Percentiles rank a stretch among this genome's conserved stretches.
Evolutionary conservation across 2,888 invertebrate species (phyloP).

Genomic region (Thumatha senex): DNA sequence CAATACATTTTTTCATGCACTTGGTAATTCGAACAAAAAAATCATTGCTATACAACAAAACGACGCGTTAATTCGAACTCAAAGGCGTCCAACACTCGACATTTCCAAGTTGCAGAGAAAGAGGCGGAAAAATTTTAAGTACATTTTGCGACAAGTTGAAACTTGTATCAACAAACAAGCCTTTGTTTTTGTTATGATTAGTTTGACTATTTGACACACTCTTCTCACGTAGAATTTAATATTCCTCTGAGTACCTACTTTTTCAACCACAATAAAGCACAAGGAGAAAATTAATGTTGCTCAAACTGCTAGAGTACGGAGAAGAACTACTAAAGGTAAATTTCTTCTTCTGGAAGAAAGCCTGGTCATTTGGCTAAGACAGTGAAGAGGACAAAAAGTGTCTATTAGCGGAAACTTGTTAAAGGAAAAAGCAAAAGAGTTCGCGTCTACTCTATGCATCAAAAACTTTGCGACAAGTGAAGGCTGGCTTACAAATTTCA

Average conservation of each 20-base stretch:
- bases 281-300: constrained; percentile 19
- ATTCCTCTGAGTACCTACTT: constrained; percentile 16
- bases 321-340: constrained; percentile 30
- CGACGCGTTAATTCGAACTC: too few species aligned
- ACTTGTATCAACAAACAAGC: too few species aligned
- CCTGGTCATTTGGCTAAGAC: constrained; percentile 30
- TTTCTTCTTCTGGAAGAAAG: too few species aligned
- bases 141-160: too few species aligned
- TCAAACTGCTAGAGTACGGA: constrained; percentile 23
- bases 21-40: too few species aligned
- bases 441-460: constrained; percentile 16
- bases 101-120: too few species aligned
- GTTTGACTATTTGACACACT: too few species aligned
- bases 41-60: too few species aligned
- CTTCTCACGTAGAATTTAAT: constrained; percentile 15
- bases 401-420: constrained; percentile 20
- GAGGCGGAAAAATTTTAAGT: too few species aligned
- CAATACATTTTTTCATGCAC: too few species aligned
- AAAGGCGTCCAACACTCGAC: too few species aligned
- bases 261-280: constrained; percentile 20
- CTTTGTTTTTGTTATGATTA: too few species aligned
- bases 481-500: constrained; percentile 17
- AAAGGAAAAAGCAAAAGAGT: constrained; percentile 20
- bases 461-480: constrained; percentile 15
- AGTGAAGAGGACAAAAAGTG: constrained; percentile 30